Evolutionary conservation across 2,888 invertebrate genomes (phyloP), one percentile per base, ranked within the genome.

Genomic region (Cremastinae sp.): DNA sequence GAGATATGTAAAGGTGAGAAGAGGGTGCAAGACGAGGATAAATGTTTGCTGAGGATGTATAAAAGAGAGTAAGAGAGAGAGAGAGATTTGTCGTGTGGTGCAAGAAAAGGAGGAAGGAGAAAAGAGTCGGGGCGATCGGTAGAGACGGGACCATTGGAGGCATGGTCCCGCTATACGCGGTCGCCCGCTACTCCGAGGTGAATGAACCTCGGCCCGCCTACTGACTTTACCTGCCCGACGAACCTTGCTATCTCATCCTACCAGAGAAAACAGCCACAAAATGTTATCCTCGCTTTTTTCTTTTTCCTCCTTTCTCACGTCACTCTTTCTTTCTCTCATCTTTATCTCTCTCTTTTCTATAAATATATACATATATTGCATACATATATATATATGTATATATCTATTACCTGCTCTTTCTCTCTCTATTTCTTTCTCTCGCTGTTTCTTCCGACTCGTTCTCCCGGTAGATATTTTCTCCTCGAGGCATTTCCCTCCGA

Each of bases 111-210:
- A 12, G 43, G 16, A 20, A 10, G 41, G 36, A 66, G 34, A 12
- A 65, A 45, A 45, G 28, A 56, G n/a, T 20, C 10, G 34, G 53
- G 41, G 54, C 36, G 54, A 54, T 71, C 68, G 68, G 83, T 82
- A 82, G 78, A 84, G 85, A 84, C 83, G 84, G 84, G 87, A 85
- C 85, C 87, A 86, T 86, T 86, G 84, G 86, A 88, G 87, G 85
- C 87, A 87, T 86, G 87, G 86, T 89, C 89, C 89, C 89, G 89
- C 89, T 89, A 89, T 89, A 85, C 88, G 89, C 88, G 89, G 87
- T 87, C 86, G 88, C 85, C 89, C 89, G 89, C 89, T 89, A 89
- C 87, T 84, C 84, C 84, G 87, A 85, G 88, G 87, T 87, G 86
- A 84, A 87, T 85, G 89, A 89, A 89, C 82, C 85, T 84, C 81